These are phyloP conservation scores for Rhimphoctona megacephalus DNA, from an alignment of 2,888 invertebrate genomes.

Conservation along the genomic window DNA sequence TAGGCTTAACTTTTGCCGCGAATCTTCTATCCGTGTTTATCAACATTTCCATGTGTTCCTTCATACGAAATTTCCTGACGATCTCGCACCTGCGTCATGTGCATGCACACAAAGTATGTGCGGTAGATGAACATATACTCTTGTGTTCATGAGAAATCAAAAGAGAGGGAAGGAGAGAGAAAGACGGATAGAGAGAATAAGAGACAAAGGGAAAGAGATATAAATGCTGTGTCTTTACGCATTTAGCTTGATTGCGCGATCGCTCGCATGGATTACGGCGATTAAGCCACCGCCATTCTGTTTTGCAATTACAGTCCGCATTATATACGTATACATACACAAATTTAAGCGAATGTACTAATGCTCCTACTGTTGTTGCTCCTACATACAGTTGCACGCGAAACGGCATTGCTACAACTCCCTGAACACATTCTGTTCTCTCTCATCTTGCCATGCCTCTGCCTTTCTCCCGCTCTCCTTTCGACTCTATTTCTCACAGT, in stretches of 20 bases:
- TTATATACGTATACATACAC: not conserved
- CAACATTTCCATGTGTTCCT: constrained; percentile 33
- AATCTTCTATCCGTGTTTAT: constrained; percentile 54
- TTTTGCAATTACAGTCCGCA: constrained; percentile 67
- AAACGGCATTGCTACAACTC: constrained; percentile 14
- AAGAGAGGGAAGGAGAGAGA: constrained; percentile 13
- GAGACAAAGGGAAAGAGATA: constrained; percentile 26
- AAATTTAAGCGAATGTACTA: constrained; percentile 20
- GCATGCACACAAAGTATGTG: constrained; percentile 5
- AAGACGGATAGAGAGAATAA: constrained; percentile 20
- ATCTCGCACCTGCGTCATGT: not conserved
- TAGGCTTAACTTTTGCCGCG: constrained; percentile 40
- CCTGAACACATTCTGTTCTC: constrained; percentile 47
- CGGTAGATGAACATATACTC: constrained; percentile 18
- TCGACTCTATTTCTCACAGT: constrained; percentile 31
- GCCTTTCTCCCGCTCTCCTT: not conserved
- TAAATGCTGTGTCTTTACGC: constrained; percentile 50
- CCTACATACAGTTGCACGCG: constrained; percentile 25
- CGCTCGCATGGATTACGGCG: constrained; percentile 67
- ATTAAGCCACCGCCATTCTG: constrained; percentile 66
- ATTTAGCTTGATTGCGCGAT: constrained; percentile 69
- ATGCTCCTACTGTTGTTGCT: constrained; percentile 39
- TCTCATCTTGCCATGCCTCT: constrained; percentile 13
- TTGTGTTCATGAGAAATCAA: constrained; percentile 20
- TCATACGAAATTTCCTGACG: constrained; percentile 16